Base-by-base conservation (phyloP, 2,888 invertebrate species). In the Cremastobaeus sp. region DNA sequence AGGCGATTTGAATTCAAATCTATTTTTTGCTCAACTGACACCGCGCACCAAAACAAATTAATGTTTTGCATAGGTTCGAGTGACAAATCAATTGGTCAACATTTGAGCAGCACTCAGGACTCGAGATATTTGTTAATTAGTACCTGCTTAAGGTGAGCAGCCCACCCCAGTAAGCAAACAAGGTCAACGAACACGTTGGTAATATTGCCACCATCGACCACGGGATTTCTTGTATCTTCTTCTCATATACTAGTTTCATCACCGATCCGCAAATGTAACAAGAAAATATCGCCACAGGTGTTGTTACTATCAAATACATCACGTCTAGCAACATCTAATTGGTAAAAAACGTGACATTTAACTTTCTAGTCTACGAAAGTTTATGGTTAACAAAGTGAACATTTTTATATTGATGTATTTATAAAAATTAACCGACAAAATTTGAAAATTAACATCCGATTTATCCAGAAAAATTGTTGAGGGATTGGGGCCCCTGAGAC, bases 131-230 rank as follows among this genome's bases (percentile, higher is more conserved):
- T 37, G 43, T 60, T 62, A 77, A 65, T 78, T 72, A 78, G 64
- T 79, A 87, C 87, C 87, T 87, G 76, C 84, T 84, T 52, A 87
- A 78, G 15, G 87, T 85, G 39, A 86, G 79, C 11, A 87, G 76
- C 86, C 87, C 87, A 45, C 86, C 84, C 86, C 86, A 87, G 60
- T 87, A 87, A 20, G 87, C 87, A 11, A 86, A 79, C 12, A 87
- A 74, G 5, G 86, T 87, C 5, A 87, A 69, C 8, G 82, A 83
- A 52, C 87, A 87, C 5, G 87, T 87, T 3, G 87, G 87, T 3
- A 87, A 69, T 84, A 87, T 86, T 1, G 86, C 86, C 8, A 87
- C 79, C 37, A 86, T 82, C 76, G 84, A 81, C 87, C 87, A 87
- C 0, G 87, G 87, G 32, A 87, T 81, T 34, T 86, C 83, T 54